Percentiles rank a stretch among this genome's conserved stretches.
These are phyloP conservation scores for Oppia nitens DNA, from an alignment of 1,140 invertebrate species.

Conservation along the genomic window DNA sequence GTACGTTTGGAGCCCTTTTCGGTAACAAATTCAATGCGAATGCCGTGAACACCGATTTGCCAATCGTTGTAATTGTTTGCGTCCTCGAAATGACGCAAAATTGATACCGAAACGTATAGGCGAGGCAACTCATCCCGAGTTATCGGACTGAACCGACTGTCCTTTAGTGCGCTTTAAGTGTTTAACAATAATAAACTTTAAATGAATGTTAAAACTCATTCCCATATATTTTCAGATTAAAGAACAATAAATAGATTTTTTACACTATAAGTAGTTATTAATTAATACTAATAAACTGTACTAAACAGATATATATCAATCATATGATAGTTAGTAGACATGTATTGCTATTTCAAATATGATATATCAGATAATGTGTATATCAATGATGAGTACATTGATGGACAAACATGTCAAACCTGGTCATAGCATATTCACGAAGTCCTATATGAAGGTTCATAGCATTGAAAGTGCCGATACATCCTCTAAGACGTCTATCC, in stretches of 20 bases:
- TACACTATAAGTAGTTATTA: too few relatives aligned
- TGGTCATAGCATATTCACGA: conserved; percentile 89
- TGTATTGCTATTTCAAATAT: too few relatives aligned
- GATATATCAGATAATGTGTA: too few relatives aligned
- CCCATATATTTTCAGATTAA: too few relatives aligned
- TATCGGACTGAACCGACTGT: conserved; percentile 90
- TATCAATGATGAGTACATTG: too few relatives aligned
- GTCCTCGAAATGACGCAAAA: conserved; percentile 88
- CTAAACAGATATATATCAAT: too few relatives aligned
- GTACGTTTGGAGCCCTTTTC: conserved; percentile 87
- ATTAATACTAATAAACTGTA: too few relatives aligned
- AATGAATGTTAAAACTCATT: too few relatives aligned
- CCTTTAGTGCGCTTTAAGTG: conserved; percentile 82
- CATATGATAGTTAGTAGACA: too few relatives aligned
- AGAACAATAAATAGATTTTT: too few relatives aligned
- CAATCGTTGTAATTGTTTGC: conserved; percentile 87
- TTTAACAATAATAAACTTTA: too few relatives aligned
- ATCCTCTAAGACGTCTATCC: conserved; percentile 74
- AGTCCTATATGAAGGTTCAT: conserved; percentile 83
- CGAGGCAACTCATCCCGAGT: conserved; percentile 77
- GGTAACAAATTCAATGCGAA: conserved; percentile 90
- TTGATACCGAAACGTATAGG: conserved; percentile 86
- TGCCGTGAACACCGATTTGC: conserved; percentile 90
- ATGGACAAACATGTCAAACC: conserved; percentile 26
- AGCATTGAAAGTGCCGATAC: conserved; percentile 86